phyloP scores from a whole-genome alignment of 2,888 invertebrate species.

The Euphydryas editha region DNA sequence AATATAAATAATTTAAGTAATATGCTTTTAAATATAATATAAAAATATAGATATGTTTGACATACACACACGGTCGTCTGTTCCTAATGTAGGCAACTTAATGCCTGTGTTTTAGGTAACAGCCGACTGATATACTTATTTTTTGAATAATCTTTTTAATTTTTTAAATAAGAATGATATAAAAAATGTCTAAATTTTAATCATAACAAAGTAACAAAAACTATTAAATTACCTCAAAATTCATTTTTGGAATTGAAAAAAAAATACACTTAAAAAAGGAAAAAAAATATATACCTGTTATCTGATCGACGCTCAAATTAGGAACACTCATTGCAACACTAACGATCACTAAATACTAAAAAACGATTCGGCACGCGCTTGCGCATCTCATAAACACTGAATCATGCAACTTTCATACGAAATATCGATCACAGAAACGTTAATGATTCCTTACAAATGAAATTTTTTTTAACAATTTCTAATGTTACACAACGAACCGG shows the following conservation, averaged over 20 bases:
- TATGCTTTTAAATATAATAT: background rate
- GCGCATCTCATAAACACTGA: constrained; percentile 69
- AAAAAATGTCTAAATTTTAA: too few species aligned
- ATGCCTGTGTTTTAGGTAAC: too few species aligned
- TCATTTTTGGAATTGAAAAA: background rate
- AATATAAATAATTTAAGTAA: constrained; percentile 5
- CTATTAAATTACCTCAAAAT: background rate
- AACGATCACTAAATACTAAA: constrained; percentile 50
- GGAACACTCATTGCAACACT: constrained; percentile 75
- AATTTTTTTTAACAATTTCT: constrained; percentile 49
- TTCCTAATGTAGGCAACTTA: too few species aligned
- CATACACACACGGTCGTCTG: too few species aligned
- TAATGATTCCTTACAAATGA: constrained; percentile 65
- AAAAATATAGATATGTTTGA: too few species aligned
- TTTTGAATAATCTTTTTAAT: too few species aligned
- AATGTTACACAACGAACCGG: constrained; percentile 46
- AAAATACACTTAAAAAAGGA: constrained; percentile 5
- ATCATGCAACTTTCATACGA: constrained; percentile 66
- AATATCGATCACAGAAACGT: constrained; percentile 59
- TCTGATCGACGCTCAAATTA: constrained; percentile 75
- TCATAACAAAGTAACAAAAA: background rate
- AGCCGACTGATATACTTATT: too few species aligned
- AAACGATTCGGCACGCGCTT: constrained; percentile 53
- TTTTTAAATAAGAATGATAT: too few species aligned
- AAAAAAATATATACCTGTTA: constrained; percentile 62